A percentile compares a stretch with the other conserved stretches of the same genome.
Evolutionary conservation across 2,797 vertebrate genomes (phyloP).

Genomic region (Avahi laniger): DNA sequence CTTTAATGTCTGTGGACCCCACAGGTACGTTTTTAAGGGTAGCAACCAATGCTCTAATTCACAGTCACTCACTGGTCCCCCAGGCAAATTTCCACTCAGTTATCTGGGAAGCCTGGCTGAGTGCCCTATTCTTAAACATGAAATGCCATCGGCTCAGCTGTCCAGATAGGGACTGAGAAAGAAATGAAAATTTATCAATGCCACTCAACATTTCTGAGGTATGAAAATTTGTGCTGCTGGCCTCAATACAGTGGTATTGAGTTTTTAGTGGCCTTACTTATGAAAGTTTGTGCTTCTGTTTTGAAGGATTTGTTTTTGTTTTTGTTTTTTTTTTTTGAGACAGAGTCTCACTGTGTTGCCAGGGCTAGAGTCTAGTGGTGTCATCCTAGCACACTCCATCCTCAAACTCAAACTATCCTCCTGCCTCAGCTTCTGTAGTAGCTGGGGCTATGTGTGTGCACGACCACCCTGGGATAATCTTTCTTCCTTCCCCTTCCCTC

Average conservation of each 20-base stretch:
- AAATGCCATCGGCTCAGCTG: constrained; percentile 7
- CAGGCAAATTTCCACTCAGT: constrained; percentile 2
- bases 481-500: no score
- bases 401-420: no score
- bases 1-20: constrained; percentile 55
- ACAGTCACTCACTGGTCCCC: background rate
- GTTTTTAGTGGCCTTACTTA: background rate
- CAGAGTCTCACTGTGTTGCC: no score
- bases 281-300: background rate
- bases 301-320: background rate
- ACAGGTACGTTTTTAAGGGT: constrained; percentile 50
- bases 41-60: background rate
- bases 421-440: no score
- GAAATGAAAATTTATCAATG: constrained; percentile 61
- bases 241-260: background rate
- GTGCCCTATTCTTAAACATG: constrained; percentile 24
- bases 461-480: no score
- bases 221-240: background rate
- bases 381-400: no score
- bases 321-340: no score
- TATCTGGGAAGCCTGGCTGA: constrained; percentile 44
- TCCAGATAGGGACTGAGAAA: constrained; percentile 59
- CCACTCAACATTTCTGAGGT: background rate
- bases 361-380: no score
- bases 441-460: no score